A percentile compares a stretch with the other conserved stretches of the same genome.
Evolutionary conservation across 2,797 vertebrate genomes (phyloP).

Genomic region (Pelobates cultripes): DNA sequence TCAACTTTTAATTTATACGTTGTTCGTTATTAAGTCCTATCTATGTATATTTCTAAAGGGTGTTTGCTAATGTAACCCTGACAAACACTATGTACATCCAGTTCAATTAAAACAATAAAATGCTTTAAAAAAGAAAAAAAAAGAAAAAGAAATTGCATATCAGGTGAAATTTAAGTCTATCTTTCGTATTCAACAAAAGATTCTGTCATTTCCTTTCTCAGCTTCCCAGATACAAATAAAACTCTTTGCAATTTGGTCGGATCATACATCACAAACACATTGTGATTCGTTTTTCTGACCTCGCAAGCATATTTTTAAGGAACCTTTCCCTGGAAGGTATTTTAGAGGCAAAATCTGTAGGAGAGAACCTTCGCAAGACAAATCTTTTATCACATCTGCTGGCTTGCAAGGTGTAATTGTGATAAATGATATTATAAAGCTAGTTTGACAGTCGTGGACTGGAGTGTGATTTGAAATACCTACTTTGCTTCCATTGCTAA

Average conservation of each 20-base stretch:
- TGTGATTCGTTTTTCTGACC: background rate
- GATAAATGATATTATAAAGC: constrained; percentile 75
- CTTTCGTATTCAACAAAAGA: too few relatives aligned
- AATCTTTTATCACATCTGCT: constrained; percentile 37
- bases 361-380: constrained; percentile 29
- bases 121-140: too few relatives aligned
- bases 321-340: background rate
- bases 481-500: constrained; percentile 4
- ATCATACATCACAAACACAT: background rate
- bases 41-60: too few relatives aligned
- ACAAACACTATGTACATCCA: too few relatives aligned
- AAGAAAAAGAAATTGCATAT: too few relatives aligned
- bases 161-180: too few relatives aligned
- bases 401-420: constrained; percentile 72
- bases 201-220: background rate
- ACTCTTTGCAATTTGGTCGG: background rate
- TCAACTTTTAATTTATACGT: too few relatives aligned
- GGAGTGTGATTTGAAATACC: constrained; percentile 7
- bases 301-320: background rate
- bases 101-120: too few relatives aligned
- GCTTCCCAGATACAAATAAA: background rate
- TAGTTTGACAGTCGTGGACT: constrained; percentile 66
- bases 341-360: constrained; percentile 7
- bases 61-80: too few relatives aligned
- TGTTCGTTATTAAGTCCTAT: too few relatives aligned